These are phyloP conservation scores for Tyto alba DNA, from an alignment of 2,113 vertebrate species.

Conservation along the genomic window DNA sequence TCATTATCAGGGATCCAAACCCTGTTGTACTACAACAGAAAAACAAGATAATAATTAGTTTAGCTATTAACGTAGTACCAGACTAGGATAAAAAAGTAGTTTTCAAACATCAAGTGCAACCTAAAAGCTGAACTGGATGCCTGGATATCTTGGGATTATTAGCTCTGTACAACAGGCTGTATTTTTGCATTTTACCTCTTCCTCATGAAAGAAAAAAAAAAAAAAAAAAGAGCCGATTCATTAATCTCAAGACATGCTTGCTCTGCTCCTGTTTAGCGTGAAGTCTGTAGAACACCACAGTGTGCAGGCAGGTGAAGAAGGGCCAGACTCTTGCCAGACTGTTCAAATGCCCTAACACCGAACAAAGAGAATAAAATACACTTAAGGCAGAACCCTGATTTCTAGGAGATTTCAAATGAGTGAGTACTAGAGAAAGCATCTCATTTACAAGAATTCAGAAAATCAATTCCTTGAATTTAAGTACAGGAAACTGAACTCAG, in stretches of 20 bases:
- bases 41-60: not conserved
- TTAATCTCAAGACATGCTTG: not conserved
- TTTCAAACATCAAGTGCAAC: not conserved
- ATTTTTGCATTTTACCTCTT: not conserved
- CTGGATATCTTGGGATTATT: not conserved
- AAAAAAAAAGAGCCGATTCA: not conserved
- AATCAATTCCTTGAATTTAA: not conserved
- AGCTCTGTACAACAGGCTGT: not conserved
- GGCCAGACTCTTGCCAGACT: not conserved
- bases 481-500: not conserved
- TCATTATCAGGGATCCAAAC: conserved; percentile 93
- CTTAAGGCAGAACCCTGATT: not conserved
- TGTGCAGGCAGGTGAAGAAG: not conserved
- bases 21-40: conserved; percentile 84
- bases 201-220: not conserved
- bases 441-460: not conserved
- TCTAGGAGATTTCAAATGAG: not conserved
- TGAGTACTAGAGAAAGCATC: not conserved
- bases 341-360: not conserved
- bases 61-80: not conserved
- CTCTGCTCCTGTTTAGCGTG: not conserved
- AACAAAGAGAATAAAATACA: not conserved
- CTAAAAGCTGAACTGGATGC: not conserved
- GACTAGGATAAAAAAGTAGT: not conserved
- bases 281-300: not conserved